Conservation (phyloP, 2,113 vertebrate species). For the Upupa epops region DNA sequence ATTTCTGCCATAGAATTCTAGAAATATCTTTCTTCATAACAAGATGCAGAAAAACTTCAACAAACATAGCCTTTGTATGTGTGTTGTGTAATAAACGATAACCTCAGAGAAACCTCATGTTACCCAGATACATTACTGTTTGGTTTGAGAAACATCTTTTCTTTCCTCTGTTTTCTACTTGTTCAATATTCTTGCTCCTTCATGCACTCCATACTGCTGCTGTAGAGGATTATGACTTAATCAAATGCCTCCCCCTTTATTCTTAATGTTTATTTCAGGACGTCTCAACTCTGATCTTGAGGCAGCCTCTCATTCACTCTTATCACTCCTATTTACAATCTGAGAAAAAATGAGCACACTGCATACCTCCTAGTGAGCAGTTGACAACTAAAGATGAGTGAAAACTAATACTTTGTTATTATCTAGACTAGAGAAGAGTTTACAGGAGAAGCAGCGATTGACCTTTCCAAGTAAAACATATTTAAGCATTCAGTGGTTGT, state of each 20-base stretch:
- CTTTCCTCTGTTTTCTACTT: background rate
- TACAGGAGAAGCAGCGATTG: slow-evolving; percentile 52
- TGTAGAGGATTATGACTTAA: slow-evolving; percentile 46
- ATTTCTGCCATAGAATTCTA: background rate
- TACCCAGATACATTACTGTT: background rate
- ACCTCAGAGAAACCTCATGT: background rate
- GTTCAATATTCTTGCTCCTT: slow-evolving; percentile 7
- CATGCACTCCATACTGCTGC: background rate
- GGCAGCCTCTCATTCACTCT: background rate
- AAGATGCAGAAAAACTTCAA: background rate
- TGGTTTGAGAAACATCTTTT: slow-evolving; percentile 25
- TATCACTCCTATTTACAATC: slow-evolving; percentile 46
- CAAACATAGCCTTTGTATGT: background rate
- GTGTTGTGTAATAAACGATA: background rate
- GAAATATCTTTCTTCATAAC: background rate
- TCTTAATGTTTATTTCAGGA: slow-evolving; percentile 23
- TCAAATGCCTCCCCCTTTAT: slow-evolving; percentile 44
- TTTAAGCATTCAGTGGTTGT: slow-evolving; percentile 62
- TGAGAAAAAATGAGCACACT: slow-evolving; percentile 12
- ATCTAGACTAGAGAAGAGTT: slow-evolving; percentile 61
- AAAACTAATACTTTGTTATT: slow-evolving; percentile 64
- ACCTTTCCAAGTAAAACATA: slow-evolving; percentile 64
- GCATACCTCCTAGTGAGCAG: slow-evolving; percentile 24
- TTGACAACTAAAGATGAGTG: slow-evolving; percentile 58
- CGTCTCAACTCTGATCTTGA: background rate